phyloP scores from a whole-genome alignment of 2,113 vertebrate species.

The Agapornis roseicollis region DNA sequence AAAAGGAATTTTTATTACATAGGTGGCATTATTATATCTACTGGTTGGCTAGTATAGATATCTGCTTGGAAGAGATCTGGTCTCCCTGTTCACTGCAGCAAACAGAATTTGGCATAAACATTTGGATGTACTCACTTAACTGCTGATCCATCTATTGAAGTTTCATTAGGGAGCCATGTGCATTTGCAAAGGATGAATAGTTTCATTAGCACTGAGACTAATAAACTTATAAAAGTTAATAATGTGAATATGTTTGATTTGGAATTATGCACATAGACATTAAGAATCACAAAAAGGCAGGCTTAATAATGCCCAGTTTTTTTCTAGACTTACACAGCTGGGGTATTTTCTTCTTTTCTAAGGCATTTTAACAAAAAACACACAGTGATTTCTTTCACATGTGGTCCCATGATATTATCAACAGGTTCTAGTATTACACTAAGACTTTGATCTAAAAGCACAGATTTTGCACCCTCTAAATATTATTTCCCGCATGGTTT shows the following conservation, averaged over 20 bases:
- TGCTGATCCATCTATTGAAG: constrained; percentile 74
- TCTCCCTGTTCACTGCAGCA: constrained; percentile 56
- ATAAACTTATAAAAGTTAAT: constrained; percentile 87
- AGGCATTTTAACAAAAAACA: constrained; percentile 11
- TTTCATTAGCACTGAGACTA: constrained; percentile 82
- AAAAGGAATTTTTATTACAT: neutral
- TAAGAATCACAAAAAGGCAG: constrained; percentile 59
- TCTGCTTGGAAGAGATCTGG: constrained; percentile 41
- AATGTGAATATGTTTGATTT: constrained; percentile 86
- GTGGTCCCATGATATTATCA: neutral
- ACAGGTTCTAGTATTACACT: constrained; percentile 1
- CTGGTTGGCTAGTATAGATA: neutral
- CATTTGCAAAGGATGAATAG: constrained; percentile 80
- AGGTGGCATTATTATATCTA: neutral
- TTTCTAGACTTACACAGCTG: constrained; percentile 5
- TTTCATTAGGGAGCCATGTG: constrained; percentile 79
- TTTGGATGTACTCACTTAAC: constrained; percentile 69
- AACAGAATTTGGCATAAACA: constrained; percentile 69
- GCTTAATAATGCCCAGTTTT: constrained; percentile 31
- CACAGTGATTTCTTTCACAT: constrained; percentile 16
- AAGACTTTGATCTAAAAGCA: neutral
- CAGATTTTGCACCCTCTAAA: neutral
- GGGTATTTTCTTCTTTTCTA: neutral
- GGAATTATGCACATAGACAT: constrained; percentile 77
- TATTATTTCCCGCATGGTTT: neutral